phyloP scores from a whole-genome alignment of 2,113 vertebrate species.

The Eulacestoma nigropectus region DNA sequence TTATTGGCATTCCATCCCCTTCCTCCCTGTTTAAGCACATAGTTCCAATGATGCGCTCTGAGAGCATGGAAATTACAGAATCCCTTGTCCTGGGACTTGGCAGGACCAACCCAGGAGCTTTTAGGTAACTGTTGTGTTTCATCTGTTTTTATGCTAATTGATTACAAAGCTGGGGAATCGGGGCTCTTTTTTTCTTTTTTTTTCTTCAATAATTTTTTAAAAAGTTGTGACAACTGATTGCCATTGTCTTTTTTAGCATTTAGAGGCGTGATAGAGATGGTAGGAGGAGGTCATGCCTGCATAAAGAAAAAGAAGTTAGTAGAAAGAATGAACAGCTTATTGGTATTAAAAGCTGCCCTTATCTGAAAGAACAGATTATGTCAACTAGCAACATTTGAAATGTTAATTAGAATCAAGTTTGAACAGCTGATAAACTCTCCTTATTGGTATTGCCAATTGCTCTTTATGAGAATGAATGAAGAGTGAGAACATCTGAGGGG shows the following conservation, averaged over 20 bases:
- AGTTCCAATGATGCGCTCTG: slow-evolving; percentile 99
- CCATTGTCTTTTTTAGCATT: background rate
- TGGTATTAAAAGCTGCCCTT: background rate
- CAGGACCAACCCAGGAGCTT: slow-evolving; percentile 96
- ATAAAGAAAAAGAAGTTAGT: background rate
- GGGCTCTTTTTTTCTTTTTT: background rate
- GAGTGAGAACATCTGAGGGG: background rate
- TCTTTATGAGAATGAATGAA: background rate
- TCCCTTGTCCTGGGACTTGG: slow-evolving; percentile 98
- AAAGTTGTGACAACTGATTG: background rate
- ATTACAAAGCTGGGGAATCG: background rate
- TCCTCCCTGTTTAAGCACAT: slow-evolving; percentile 98
- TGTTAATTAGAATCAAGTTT: background rate
- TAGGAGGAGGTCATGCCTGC: background rate
- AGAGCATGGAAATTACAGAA: slow-evolving; percentile 99
- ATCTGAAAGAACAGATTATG: background rate
- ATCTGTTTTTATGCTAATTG: background rate
- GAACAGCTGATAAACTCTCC: background rate
- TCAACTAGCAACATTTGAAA: background rate
- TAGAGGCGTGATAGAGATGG: background rate
- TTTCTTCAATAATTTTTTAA: background rate
- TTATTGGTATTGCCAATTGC: background rate
- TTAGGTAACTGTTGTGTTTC: slow-evolving; percentile 78
- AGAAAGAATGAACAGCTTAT: background rate
- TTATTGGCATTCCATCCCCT: slow-evolving; percentile 94